phyloP scores from a whole-genome alignment of 2,888 invertebrate genomes.

The Matsumyia berberina region DNA sequence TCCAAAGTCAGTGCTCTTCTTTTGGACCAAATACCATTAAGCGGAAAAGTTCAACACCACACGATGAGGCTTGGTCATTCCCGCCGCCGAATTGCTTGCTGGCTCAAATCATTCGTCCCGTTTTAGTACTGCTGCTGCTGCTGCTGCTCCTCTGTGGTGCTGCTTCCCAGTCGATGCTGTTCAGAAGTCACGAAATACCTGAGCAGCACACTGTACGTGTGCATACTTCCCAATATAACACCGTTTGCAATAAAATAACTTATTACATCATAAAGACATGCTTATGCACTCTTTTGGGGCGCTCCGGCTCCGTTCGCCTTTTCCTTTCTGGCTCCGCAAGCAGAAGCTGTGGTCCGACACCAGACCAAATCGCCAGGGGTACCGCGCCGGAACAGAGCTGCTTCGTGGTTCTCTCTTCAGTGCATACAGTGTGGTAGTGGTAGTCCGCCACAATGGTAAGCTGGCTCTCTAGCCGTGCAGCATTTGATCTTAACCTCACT shows the following conservation, averaged over 20 bases:
- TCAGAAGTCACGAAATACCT: conserved; percentile 74
- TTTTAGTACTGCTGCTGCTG: conserved; percentile 24
- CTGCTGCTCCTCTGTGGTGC: conserved; percentile 19
- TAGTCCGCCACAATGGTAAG: conserved; percentile 57
- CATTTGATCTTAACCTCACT: conserved; percentile 76
- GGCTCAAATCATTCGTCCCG: conserved; percentile 66
- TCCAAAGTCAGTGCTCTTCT: conserved; percentile 61
- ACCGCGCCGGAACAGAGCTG: conserved; percentile 35
- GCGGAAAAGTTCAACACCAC: conserved; percentile 74
- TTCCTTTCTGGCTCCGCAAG: conserved; percentile 65
- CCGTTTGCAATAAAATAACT: conserved; percentile 76
- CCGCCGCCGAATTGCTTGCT: conserved; percentile 61
- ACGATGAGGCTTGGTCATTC: conserved; percentile 76
- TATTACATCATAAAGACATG: conserved; percentile 77
- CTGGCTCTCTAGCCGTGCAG: conserved; percentile 61
- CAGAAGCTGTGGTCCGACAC: conserved; percentile 75
- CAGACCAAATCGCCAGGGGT: conserved; percentile 74
- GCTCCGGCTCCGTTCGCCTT: conserved; percentile 62
- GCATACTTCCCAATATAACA: conserved; percentile 76
- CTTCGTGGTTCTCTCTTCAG: conserved; percentile 17
- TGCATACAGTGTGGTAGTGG: conserved; percentile 56
- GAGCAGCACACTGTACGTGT: conserved; percentile 70
- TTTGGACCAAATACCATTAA: conserved; percentile 74
- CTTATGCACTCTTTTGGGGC: conserved; percentile 74
- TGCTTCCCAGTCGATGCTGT: conserved; percentile 48